Base-by-base conservation (phyloP, 2,797 vertebrate genomes). In the Lagodon rhomboides region DNA sequence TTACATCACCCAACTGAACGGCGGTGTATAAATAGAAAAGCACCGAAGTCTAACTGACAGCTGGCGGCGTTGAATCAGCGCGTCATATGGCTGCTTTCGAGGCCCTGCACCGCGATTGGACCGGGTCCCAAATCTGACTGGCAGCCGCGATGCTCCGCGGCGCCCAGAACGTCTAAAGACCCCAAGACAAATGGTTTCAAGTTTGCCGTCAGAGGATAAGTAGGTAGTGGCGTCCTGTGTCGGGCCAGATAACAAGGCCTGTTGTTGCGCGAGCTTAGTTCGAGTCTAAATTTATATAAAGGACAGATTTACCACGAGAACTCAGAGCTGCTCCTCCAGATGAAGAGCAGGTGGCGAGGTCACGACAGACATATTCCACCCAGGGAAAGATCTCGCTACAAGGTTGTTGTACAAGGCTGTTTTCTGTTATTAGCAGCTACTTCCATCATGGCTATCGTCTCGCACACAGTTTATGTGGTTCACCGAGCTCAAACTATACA, bases 151-250 rank as follows among this genome's bases (percentile, higher is more conserved):
- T 65, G 73, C 68, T 64, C 50, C 25, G 54, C 70, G 41, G 83
- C 22, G 76, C 76, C 78, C 68, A 68, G 75, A 80, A 67, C 18
- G 75, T 75, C 78, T 76, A 73, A 77, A 84, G 66, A 82, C 79
- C 77, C 77, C 11, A 56, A 82, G 65, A 88, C 81, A 89, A 90
- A 90, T 68, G 81, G 69, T 73, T 76, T 83, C 34, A 63, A 75
- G 87, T 87, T 85, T 38, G 65, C 71, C 53, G 73, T 83, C 74
- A 47, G 72, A 17, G 69, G 68, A 78, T 73, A 80, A 87, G 73
- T 75, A 77, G 69, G 75, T 69, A 47, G 78, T 41, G 71, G 54
- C 11, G 12, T 50, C 64, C 84, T 85, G 83, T 59, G 84, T 58
- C 38, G 80, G 38, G 87, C 75, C 79, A 49, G 81, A 90, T 85